These are phyloP conservation scores for Alces alces DNA, from an alignment of 2,113 vertebrate species.

Conservation along the genomic window DNA sequence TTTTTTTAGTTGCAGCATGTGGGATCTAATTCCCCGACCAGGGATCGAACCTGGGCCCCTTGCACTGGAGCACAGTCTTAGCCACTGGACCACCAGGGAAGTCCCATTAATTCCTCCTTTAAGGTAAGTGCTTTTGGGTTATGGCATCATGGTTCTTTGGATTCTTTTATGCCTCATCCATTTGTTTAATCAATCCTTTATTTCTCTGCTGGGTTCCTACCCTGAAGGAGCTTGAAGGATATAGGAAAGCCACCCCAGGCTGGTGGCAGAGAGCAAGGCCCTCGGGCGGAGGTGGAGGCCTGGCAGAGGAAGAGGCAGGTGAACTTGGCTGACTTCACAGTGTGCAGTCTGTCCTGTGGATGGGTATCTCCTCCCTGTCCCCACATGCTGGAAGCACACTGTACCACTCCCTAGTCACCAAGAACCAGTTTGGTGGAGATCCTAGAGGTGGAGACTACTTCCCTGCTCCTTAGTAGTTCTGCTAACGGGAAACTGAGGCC, in stretches of 20 bases:
- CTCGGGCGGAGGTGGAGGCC: not conserved
- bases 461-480: not conserved
- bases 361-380: not conserved
- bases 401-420: not conserved
- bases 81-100: not conserved
- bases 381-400: not conserved
- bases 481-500: not conserved
- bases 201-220: not conserved
- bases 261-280: not conserved
- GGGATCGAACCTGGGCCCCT: not conserved
- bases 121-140: not conserved
- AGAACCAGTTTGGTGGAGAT: not conserved
- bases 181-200: not conserved
- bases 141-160: not conserved
- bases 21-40: not conserved
- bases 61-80: not conserved
- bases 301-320: not conserved
- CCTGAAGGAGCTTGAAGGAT: not conserved
- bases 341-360: not conserved
- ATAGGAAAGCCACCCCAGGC: not conserved
- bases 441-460: not conserved
- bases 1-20: not conserved
- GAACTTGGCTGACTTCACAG: not conserved
- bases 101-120: not conserved
- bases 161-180: not conserved